Evolutionary conservation across 2,888 invertebrate species (phyloP).

Genomic region (Lithophane ornitopus): DNA sequence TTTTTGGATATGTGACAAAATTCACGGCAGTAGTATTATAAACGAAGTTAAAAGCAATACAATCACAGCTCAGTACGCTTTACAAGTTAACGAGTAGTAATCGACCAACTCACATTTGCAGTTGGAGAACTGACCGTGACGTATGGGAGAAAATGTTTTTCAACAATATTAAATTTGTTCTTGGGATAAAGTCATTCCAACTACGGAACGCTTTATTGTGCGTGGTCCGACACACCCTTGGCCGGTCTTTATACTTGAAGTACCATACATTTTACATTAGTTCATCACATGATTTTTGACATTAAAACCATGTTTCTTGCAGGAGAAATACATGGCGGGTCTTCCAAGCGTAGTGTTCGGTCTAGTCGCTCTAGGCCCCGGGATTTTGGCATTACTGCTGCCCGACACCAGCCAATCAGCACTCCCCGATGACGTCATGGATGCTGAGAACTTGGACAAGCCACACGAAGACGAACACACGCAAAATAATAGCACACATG

Average conservation of each 20-base stretch:
- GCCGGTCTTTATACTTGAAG: not conserved
- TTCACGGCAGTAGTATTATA: too few relatives aligned
- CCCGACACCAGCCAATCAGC: conserved; percentile 82
- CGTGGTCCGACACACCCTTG: too few relatives aligned
- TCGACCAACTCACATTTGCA: too few relatives aligned
- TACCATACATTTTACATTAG: not conserved
- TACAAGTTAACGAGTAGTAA: too few relatives aligned
- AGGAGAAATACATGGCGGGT: conserved; percentile 83
- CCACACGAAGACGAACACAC: conserved; percentile 25
- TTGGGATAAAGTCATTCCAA: too few relatives aligned
- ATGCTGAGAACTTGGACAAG: conserved; percentile 79
- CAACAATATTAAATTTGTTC: too few relatives aligned
- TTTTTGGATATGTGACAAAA: too few relatives aligned
- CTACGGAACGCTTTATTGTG: too few relatives aligned
- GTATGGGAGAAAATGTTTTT: too few relatives aligned
- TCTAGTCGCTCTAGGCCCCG: conserved; percentile 80
- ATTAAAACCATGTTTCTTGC: conserved; percentile 43
- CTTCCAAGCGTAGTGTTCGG: conserved; percentile 84
- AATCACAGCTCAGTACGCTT: too few relatives aligned
- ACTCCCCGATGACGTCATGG: conserved; percentile 80
- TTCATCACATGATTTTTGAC: not conserved
- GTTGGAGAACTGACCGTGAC: too few relatives aligned
- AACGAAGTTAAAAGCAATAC: too few relatives aligned
- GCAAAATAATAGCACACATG: conserved; percentile 83
- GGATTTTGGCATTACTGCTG: conserved; percentile 78